Evolutionary conservation across 2,888 invertebrate species (phyloP), one percentile per base, ranked within the genome.

Genomic region (Plebejus anna): DNA sequence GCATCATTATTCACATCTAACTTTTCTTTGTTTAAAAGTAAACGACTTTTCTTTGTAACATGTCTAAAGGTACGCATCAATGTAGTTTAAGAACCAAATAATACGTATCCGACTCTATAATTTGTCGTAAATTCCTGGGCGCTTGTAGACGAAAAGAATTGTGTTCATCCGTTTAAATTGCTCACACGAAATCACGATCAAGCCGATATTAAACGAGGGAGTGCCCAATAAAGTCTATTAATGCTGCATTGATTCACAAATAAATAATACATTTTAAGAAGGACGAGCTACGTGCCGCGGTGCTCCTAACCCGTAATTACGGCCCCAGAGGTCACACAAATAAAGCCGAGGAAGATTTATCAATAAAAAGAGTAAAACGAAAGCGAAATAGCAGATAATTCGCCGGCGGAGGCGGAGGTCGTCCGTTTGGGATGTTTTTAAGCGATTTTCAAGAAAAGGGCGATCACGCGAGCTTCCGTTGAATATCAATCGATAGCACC

Each of bases 201-300:
- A 90, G 89, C 89, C 90, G 85, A 90, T 90, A 93, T 91, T 92
- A 93, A 93, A 93, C 92, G 92, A 91, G 89, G 92, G 92, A 90
- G 89, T 88, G 89, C 87, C 89, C 87, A 83, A 81, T 80, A 76
- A 81, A 85, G 84, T 89, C 90, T 93, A 92, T 93, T 93, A 93
- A 92, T 92, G 87, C 91, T 89, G 89, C 89, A 87, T 87, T 89
- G 84, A 91, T 91, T 91, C 87, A 90, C 88, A 90, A 91, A 92
- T 92, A 92, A 93, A 93, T 91, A 92, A 92, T 87, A 87, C 87
- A 90, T 90, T 91, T 55, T 90, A 91, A 90, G 85, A 86, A 89
- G 90, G 87, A 88, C 86, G 86, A 82, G 85, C 87, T 91, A 92
- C 92, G 92, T 91, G 86, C 83, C 82, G 82, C 83, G 81, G 80